Percentiles rank a stretch among this genome's conserved stretches.
These are phyloP conservation scores for Aporophyla lueneburgensis DNA, from an alignment of 2,888 invertebrate species.

Conservation along the genomic window DNA sequence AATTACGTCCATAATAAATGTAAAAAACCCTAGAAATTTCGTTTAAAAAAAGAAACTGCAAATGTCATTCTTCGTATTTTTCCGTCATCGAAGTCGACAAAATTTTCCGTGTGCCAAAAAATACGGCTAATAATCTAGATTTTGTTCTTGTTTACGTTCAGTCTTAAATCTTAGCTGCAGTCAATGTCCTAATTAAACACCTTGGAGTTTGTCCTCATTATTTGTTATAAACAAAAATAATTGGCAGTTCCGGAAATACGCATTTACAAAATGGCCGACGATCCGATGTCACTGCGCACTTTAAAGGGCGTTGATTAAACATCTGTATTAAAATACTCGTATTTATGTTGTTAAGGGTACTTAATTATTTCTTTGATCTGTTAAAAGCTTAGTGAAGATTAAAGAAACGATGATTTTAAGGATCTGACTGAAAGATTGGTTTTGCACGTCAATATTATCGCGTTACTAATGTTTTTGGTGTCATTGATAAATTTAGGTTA, in stretches of 20 bases:
- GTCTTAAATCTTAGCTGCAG: conserved; percentile 31
- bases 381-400: conserved; percentile 40
- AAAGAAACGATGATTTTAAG: conserved; percentile 42
- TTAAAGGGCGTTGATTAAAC: conserved; percentile 32
- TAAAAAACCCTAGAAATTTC: background rate
- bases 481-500: conserved; percentile 30
- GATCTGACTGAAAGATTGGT: conserved; percentile 21
- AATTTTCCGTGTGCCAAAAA: conserved; percentile 45
- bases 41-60: background rate
- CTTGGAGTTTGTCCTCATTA: conserved; percentile 31
- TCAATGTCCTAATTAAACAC: conserved; percentile 50
- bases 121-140: conserved; percentile 2
- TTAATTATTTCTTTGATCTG: conserved; percentile 48
- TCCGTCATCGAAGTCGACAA: background rate
- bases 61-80: background rate
- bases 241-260: conserved; percentile 27
- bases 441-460: conserved; percentile 3
- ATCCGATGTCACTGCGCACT: conserved; percentile 13
- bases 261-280: conserved; percentile 17
- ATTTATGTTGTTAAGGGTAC: conserved; percentile 6
- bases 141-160: conserved; percentile 27
- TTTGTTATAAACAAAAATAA: conserved; percentile 44
- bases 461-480: background rate
- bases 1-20: background rate
- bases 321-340: background rate